Base-by-base conservation (phyloP, 1,140 invertebrate species). In the Lepidurus apus region DNA sequence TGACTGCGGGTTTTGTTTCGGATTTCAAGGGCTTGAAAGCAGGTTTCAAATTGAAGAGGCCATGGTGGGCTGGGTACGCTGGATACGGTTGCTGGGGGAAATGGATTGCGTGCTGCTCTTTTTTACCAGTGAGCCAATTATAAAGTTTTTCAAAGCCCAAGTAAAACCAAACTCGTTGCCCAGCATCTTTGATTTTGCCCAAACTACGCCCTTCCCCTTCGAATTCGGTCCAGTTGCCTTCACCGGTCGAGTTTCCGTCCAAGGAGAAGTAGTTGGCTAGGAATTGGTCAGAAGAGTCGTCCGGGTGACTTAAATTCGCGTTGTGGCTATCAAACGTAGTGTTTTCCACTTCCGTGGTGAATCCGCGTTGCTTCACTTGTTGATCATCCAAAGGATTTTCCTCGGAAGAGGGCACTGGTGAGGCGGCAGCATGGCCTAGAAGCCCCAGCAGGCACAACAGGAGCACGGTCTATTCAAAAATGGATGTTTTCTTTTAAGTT, bases 91-190 rank as follows among this genome's bases (percentile, higher is more conserved):
- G 17, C 17, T 65, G 53, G 21, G 53, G 53, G 53, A 65, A 65
- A 65, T 65, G 21, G 21, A 65, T 65, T 65, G 53, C 17, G 21
- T 17, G 53, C 17, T 13, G 17, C 17, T 65, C 53, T 65, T 65
- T 65, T 65, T 65, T 65, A 17, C 53, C 53, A 17, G 53, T 65
- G 13, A 65, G 53, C 53, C 53, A 65, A 65, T 65, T 65, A 65
- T n/a, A 21, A 65, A 65, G 9, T 65, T 65, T 65, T 65, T 65
- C 53, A 21, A 65, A 65, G 7, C 53, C 53, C 53, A 65, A n/a
- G 53, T n/a, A 65, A 65, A 65, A 13, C 53, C 53, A 65, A 13
- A 65, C 17, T 0, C 53, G 53, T 65, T 65, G 53, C 53, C 53
- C 53, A 21, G 53, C 53, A 21, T 65, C 53, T 65, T 65, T 65